A percentile compares a stretch with the other conserved stretches of the same genome.
Evolutionary conservation across 2,113 vertebrate genomes (phyloP).

Genomic region (Nansenia antarctica): DNA sequence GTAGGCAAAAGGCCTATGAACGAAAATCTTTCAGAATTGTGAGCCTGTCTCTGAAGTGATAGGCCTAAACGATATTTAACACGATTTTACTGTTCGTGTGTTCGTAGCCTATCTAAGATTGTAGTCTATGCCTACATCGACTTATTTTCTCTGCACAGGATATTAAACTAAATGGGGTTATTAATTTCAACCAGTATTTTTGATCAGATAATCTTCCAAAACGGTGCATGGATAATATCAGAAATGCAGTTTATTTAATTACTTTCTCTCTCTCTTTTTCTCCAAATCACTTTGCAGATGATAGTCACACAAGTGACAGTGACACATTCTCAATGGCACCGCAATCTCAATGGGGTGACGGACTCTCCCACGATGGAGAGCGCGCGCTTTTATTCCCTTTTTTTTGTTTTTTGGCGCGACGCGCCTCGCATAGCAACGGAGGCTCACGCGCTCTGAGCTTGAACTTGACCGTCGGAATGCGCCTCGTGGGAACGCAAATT

Average conservation of each 20-base stretch:
- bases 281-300: background rate
- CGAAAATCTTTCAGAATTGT: too few relatives aligned
- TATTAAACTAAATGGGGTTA: too few relatives aligned
- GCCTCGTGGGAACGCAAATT: constrained; percentile 75
- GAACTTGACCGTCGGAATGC: constrained; percentile 79
- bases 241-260: background rate
- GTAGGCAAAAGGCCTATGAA: too few relatives aligned
- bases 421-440: constrained; percentile 65
- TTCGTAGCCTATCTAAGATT: too few relatives aligned
- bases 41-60: too few relatives aligned
- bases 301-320: background rate
- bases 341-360: constrained; percentile 48
- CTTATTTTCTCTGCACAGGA: too few relatives aligned
- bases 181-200: too few relatives aligned
- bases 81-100: too few relatives aligned
- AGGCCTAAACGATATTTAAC: too few relatives aligned
- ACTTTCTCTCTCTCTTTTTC: background rate
- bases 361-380: constrained; percentile 59
- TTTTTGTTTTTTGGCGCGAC: constrained; percentile 57
- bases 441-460: constrained; percentile 72
- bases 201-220: too few relatives aligned
- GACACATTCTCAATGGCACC: constrained; percentile 13
- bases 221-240: too few relatives aligned
- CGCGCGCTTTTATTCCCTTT: constrained; percentile 60
- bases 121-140: too few relatives aligned